Percentiles rank a stretch among this genome's conserved stretches.
Conservation (phyloP, 2,113 vertebrate genomes). For the Cololabis saira region DNA sequence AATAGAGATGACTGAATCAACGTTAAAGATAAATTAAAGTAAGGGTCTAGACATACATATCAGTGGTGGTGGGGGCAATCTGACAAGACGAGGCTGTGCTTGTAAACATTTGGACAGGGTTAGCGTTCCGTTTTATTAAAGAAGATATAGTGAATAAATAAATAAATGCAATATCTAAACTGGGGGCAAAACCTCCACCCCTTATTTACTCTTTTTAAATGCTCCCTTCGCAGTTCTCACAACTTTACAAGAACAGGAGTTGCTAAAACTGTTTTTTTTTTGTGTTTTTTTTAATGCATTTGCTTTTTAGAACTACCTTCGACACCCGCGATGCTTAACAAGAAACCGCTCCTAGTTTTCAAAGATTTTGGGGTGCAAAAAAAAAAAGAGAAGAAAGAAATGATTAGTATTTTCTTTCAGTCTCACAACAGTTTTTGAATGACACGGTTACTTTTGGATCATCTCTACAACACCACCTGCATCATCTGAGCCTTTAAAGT, state of each 20-base stretch:
- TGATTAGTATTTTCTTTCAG: slow-evolving; percentile 23
- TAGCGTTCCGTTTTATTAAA: slow-evolving; percentile 53
- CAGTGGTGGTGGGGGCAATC: slow-evolving; percentile 61
- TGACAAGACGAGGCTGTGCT: slow-evolving; percentile 58
- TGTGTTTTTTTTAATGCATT: slow-evolving; percentile 28
- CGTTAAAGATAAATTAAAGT: slow-evolving; percentile 61
- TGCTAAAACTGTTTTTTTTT: slow-evolving; percentile 19
- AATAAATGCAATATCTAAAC: slow-evolving; percentile 70
- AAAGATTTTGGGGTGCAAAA: slow-evolving; percentile 36
- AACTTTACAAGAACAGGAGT: slow-evolving; percentile 31
- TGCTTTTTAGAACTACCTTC: slow-evolving; percentile 44
- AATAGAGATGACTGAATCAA: slow-evolving; percentile 72
- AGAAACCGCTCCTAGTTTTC: slow-evolving; percentile 51
- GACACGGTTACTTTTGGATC: slow-evolving; percentile 60
- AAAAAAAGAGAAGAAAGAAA: slow-evolving; percentile 3
- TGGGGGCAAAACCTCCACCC: slow-evolving; percentile 38
- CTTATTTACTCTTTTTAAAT: slow-evolving; percentile 38
- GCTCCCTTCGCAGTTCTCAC: slow-evolving; percentile 40
- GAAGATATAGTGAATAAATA: slow-evolving; percentile 43
- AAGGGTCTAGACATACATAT: slow-evolving; percentile 80
- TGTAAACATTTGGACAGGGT: slow-evolving; percentile 63
- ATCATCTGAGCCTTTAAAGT: slow-evolving; percentile 83
- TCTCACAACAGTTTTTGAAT: slow-evolving; percentile 47
- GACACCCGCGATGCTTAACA: slow-evolving; percentile 36
- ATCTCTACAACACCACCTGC: slow-evolving; percentile 78